Percentiles rank a stretch among this genome's conserved stretches.
Evolutionary conservation across 64 coral and sea anemone genomes (phyloP).

Genomic region (Dendrophyllia cribrosa): DNA sequence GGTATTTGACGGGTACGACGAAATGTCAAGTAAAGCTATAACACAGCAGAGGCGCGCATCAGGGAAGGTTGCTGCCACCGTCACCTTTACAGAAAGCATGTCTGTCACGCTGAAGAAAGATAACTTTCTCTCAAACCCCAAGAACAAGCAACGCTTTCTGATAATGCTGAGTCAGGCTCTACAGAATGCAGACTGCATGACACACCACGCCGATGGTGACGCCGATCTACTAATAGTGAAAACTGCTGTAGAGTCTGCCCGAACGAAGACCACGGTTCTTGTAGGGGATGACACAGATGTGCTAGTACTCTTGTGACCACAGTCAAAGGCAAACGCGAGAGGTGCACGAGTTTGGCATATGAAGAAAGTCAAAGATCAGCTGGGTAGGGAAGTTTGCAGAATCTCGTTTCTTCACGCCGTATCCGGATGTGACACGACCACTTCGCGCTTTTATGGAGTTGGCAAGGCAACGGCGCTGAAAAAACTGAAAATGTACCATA

Average conservation of each 20-base stretch:
- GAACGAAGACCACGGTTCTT: conserved; percentile 27
- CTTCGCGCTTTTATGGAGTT: conserved; percentile 5
- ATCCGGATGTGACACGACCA: conserved; percentile 49
- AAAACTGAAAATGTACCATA: neutral
- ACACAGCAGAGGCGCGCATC: conserved; percentile 71
- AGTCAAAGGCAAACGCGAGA: conserved; percentile 40
- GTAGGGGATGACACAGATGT: conserved; percentile 59
- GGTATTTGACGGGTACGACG: conserved; percentile 79
- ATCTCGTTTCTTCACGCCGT: conserved; percentile 49
- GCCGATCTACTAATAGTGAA: conserved; percentile 47
- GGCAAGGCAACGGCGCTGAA: conserved; percentile 50
- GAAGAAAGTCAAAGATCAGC: conserved; percentile 19
- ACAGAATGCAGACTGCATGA: conserved; percentile 11
- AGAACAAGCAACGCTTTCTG: conserved; percentile 34
- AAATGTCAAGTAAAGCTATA: conserved; percentile 61
- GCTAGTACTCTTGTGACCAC: conserved; percentile 23
- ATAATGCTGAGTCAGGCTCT: conserved; percentile 36
- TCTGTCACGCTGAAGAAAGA: conserved; percentile 56
- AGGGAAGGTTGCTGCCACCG: conserved; percentile 30
- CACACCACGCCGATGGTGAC: conserved; percentile 48
- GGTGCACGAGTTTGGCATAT: conserved; percentile 23
- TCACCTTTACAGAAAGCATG: conserved; percentile 63
- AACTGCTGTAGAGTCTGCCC: conserved; percentile 49
- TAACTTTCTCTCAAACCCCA: conserved; percentile 51
- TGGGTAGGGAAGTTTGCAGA: conserved; percentile 34